These are phyloP conservation scores for Hippocampus comes DNA, from an alignment of 2,113 vertebrate species.

Conservation along the genomic window DNA sequence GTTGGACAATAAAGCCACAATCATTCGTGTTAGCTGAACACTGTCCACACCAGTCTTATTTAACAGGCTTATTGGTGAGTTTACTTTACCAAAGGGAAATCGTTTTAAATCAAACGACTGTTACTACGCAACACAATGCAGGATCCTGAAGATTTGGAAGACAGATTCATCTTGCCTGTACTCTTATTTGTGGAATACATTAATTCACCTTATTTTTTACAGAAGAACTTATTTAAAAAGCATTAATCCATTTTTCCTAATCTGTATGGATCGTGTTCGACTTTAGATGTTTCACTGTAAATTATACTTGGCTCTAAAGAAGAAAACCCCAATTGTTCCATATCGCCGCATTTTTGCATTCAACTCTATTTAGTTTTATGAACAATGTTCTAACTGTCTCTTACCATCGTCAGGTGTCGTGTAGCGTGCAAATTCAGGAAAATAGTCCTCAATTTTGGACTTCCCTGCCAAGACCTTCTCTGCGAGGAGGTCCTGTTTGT, in stretches of 20 bases:
- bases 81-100: not conserved
- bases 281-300: not conserved
- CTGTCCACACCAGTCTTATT: not conserved
- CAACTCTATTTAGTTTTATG: not conserved
- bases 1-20: slow-evolving; percentile 37
- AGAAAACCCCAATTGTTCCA: not conserved
- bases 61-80: not conserved
- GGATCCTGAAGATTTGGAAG: not conserved
- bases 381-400: slow-evolving; percentile 14
- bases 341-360: not conserved
- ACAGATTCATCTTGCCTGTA: not conserved
- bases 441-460: slow-evolving; percentile 99
- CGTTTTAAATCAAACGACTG: not conserved
- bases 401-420: slow-evolving; percentile 97
- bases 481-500: slow-evolving; percentile 97
- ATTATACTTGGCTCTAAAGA: not conserved
- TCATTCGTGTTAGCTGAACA: not conserved
- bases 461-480: slow-evolving; percentile 97
- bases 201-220: too few relatives aligned
- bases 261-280: too few relatives aligned
- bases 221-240: too few relatives aligned
- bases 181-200: too few relatives aligned
- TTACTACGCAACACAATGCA: not conserved
- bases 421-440: slow-evolving; percentile 96
- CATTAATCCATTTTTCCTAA: too few relatives aligned